Evolutionary conservation across 2,888 invertebrate species (phyloP).

Genomic region (Agapostemon virescens): DNA sequence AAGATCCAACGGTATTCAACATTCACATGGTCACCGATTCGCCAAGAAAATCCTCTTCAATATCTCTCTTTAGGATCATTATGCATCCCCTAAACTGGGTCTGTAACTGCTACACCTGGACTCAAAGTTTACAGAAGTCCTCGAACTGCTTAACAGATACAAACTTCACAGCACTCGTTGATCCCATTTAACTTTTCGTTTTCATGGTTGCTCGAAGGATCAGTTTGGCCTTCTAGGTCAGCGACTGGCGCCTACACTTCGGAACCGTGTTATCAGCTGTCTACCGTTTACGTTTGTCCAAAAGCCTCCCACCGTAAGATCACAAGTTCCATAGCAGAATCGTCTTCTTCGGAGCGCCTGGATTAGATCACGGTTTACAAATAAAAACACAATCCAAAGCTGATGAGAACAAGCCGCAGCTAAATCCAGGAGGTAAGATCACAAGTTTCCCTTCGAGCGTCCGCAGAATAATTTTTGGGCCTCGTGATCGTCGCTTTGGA

Average conservation of each 20-base stretch:
- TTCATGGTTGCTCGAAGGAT: background rate
- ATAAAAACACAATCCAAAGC: background rate
- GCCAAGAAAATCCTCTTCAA: background rate
- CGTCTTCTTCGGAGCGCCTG: too few species aligned
- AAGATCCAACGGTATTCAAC: background rate
- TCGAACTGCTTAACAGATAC: background rate
- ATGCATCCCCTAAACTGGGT: background rate
- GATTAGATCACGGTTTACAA: too few species aligned
- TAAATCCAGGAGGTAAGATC: background rate
- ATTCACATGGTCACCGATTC: background rate
- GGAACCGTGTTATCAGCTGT: background rate
- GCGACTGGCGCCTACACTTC: background rate
- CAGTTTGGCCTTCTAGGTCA: background rate
- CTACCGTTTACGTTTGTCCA: too few species aligned
- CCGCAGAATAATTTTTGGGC: too few species aligned
- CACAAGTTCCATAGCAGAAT: too few species aligned
- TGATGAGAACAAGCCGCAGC: background rate
- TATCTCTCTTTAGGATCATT: background rate
- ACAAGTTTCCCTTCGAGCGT: too few species aligned
- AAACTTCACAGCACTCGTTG: background rate
- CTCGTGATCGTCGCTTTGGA: too few species aligned
- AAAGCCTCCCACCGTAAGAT: too few species aligned
- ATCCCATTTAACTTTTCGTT: background rate
- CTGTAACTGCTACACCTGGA: too few species aligned
- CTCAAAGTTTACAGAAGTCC: background rate